Base-by-base conservation (phyloP, 2,888 invertebrate species). In the Apodemia mormo region DNA sequence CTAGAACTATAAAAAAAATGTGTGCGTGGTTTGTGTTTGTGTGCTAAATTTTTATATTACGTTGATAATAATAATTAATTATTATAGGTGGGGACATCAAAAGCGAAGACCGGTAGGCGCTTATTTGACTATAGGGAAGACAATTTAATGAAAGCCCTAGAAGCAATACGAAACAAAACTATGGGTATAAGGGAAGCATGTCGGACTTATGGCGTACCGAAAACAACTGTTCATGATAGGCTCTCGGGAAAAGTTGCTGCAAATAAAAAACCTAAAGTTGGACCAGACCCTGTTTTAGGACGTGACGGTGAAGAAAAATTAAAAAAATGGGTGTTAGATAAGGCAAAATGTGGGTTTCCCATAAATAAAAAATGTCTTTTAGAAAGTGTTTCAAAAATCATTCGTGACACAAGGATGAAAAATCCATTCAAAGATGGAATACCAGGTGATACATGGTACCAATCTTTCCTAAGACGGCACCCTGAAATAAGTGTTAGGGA, bases 301-400 rank as follows among this genome's bases (percentile, higher is more conserved):
- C 1, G 43, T 22, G 49, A 67, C 9, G 67, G 67, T 14, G 67
- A 67, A 30, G 43, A 67, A 22, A 45, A 29, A 8, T 22, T 67
- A n/a, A 49, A n/a, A 30, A 43, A 67, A 5, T 67, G 67, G 67
- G 30, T 67, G 5, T 30, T 49, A 37, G 43, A 52, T 12, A 52
- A 45, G 29, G 67, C 67, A 49, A 67, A 29, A 30, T 67, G 67
- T 22, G 67, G 67, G 2, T 67, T 67, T 33, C 67, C 29, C 10
- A 30, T 67, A 9, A 49, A 67, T 29, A 52, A 67, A 49, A 43
- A 52, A 33, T 45, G 77, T 45, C 30, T 67, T 43, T 22, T 67
- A 30, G 54, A 67, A 6, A 45, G n/a, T 30, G 67, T 67, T 4
- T 43, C 33, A n/a, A 67, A 67, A 67, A 67, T 67, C 9, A 52